A percentile compares a stretch with the other conserved stretches of the same genome.
These are phyloP conservation scores for Callyntrura guangdongensis DNA, from an alignment of 2,888 invertebrate genomes.

Conservation along the genomic window DNA sequence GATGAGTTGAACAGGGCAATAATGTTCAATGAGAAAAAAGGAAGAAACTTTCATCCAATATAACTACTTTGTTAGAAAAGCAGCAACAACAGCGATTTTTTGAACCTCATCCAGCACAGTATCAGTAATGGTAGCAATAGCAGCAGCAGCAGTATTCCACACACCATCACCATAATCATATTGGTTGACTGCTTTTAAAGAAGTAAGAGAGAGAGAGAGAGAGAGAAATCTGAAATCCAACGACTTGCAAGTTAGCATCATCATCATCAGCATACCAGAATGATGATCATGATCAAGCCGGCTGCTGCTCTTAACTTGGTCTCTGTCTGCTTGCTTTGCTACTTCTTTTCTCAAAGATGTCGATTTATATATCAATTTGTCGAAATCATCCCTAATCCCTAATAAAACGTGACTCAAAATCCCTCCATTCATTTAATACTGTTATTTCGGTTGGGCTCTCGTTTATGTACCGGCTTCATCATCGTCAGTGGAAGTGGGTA, in stretches of 20 bases:
- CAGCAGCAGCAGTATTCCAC: conserved; percentile 12
- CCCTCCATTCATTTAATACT: conserved; percentile 70
- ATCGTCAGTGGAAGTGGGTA: background rate
- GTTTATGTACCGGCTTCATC: conserved; percentile 12
- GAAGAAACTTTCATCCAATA: conserved; percentile 22
- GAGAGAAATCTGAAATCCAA: conserved; percentile 36
- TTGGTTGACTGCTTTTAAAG: conserved; percentile 40
- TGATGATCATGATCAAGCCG: background rate
- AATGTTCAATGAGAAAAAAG: conserved; percentile 27
- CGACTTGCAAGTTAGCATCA: conserved; percentile 43
- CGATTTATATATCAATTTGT: conserved; percentile 75
- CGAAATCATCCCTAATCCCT: conserved; percentile 74
- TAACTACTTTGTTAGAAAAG: conserved; percentile 21
- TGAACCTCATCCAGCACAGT: conserved; percentile 27
- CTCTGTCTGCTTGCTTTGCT: background rate
- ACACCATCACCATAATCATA: conserved; percentile 25
- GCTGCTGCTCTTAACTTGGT: background rate
- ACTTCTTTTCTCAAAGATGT: conserved; percentile 57
- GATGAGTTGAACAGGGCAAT: conserved; percentile 27
- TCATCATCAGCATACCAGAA: background rate
- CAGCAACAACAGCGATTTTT: conserved; percentile 51
- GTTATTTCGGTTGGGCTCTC: conserved; percentile 38
- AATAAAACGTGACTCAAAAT: conserved; percentile 74
- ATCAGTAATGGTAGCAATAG: background rate
- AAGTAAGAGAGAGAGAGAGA: conserved; percentile 39